Percentiles rank a stretch among this genome's conserved stretches.
Conservation (phyloP, 2,888 invertebrate genomes). For the Drosophila kanekoi region DNA sequence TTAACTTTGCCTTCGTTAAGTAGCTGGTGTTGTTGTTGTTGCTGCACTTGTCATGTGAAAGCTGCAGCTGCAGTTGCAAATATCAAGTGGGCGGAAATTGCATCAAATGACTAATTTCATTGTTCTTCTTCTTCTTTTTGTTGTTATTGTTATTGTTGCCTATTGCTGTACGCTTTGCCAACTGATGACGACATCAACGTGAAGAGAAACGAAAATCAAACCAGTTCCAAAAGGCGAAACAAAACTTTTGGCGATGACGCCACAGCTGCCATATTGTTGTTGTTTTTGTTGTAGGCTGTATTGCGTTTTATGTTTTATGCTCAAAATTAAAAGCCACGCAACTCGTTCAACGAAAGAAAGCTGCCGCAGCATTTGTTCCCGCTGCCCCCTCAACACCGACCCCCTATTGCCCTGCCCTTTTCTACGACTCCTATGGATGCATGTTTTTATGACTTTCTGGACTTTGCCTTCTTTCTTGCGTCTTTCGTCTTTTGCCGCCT, state of each 20-base stretch:
- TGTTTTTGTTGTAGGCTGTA: slow-evolving; percentile 32
- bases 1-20: slow-evolving; percentile 19
- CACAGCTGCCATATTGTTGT: slow-evolving; percentile 53
- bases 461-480: slow-evolving; percentile 14
- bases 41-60: slow-evolving; percentile 69
- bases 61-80: slow-evolving; percentile 52
- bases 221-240: slow-evolving; percentile 66
- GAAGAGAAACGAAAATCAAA: slow-evolving; percentile 47
- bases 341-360: slow-evolving; percentile 64
- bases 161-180: slow-evolving; percentile 23
- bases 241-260: slow-evolving; percentile 76
- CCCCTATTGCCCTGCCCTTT: not conserved
- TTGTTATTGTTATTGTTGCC: slow-evolving; percentile 20
- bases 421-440: not conserved
- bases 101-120: slow-evolving; percentile 72
- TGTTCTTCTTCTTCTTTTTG: slow-evolving; percentile 29
- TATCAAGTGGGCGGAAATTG: slow-evolving; percentile 69
- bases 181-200: slow-evolving; percentile 66
- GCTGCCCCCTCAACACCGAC: not conserved
- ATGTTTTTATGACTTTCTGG: slow-evolving; percentile 26
- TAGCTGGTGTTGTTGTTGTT: slow-evolving; percentile 11
- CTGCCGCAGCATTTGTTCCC: slow-evolving; percentile 39
- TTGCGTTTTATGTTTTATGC: slow-evolving; percentile 73
- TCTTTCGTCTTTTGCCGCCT: slow-evolving; percentile 51
- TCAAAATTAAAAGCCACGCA: slow-evolving; percentile 61